phyloP scores from a whole-genome alignment of 2,797 vertebrate species.

The Anguilla megastoma region DNA sequence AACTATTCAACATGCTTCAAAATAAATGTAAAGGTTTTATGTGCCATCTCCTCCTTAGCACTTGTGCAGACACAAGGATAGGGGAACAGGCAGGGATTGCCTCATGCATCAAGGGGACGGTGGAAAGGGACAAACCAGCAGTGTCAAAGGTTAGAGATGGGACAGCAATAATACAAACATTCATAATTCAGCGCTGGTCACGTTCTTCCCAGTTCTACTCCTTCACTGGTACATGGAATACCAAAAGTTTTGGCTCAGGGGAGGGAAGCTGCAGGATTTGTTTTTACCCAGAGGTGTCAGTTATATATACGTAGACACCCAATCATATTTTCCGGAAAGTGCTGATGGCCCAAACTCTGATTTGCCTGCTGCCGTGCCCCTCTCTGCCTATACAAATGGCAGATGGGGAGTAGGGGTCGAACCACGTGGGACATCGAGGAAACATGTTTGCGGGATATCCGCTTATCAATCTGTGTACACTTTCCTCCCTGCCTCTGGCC shows the following conservation, averaged over 20 bases:
- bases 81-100: background rate
- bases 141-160: constrained; percentile 1
- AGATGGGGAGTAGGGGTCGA: constrained; percentile 25
- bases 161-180: constrained; percentile 27
- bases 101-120: background rate
- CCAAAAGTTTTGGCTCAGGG: background rate
- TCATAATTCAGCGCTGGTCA: constrained; percentile 26
- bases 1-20: background rate
- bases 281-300: constrained; percentile 42
- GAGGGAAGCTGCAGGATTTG: background rate
- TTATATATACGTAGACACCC: constrained; percentile 31
- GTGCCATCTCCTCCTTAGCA: background rate
- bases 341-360: background rate
- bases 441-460: constrained; percentile 55
- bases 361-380: constrained; percentile 40
- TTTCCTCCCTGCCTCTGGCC: constrained; percentile 49
- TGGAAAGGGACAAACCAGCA: background rate
- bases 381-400: constrained; percentile 21
- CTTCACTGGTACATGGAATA: constrained; percentile 10
- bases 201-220: constrained; percentile 5
- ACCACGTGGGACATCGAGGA: constrained; percentile 46
- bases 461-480: constrained; percentile 54
- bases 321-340: constrained; percentile 19
- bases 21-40: constrained; percentile 11
- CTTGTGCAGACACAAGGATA: background rate